A percentile compares a stretch with the other conserved stretches of the same genome.
These are phyloP conservation scores for Enteromius trimaculatus DNA, from an alignment of 2,797 vertebrate genomes.

Conservation along the genomic window DNA sequence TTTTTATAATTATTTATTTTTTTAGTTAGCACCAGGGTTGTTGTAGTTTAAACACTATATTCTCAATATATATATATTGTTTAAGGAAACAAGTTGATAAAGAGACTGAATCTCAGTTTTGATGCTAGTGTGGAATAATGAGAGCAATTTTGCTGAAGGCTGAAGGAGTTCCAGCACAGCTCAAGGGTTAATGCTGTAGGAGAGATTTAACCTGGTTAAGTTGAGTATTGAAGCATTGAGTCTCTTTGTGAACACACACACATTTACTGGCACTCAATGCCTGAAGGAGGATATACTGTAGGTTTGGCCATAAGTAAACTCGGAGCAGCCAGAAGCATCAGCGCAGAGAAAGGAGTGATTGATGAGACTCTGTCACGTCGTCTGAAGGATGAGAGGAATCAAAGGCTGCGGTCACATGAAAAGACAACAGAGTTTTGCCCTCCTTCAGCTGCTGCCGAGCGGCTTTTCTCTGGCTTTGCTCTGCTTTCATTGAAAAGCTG, in stretches of 20 bases:
- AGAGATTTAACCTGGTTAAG: background rate
- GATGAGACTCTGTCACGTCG: slow-evolving; percentile 6
- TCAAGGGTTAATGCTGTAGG: background rate
- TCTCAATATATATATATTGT: no score
- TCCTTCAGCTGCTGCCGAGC: slow-evolving; percentile 22
- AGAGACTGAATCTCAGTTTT: background rate
- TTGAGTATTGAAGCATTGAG: background rate
- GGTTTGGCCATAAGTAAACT: slow-evolving; percentile 9
- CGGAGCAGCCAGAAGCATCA: background rate
- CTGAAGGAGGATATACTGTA: background rate
- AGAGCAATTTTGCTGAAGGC: no score
- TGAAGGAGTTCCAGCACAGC: background rate
- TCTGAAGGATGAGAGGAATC: slow-evolving; percentile 34
- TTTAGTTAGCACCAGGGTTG: background rate
- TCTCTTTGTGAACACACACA: slow-evolving; percentile 9
- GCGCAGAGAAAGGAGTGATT: slow-evolving; percentile 12
- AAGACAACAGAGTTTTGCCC: slow-evolving; percentile 7
- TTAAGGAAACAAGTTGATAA: background rate
- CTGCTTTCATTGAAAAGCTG: slow-evolving; percentile 76
- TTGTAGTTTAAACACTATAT: background rate
- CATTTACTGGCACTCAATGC: background rate
- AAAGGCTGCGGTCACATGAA: slow-evolving; percentile 37
- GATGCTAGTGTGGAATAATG: background rate
- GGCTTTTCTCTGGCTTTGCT: slow-evolving; percentile 74
- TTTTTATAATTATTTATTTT: background rate